A percentile compares a stretch with the other conserved stretches of the same genome.
Evolutionary conservation across 2,113 vertebrate genomes (phyloP).

Genomic region (Pelvicachromis taeniatus): DNA sequence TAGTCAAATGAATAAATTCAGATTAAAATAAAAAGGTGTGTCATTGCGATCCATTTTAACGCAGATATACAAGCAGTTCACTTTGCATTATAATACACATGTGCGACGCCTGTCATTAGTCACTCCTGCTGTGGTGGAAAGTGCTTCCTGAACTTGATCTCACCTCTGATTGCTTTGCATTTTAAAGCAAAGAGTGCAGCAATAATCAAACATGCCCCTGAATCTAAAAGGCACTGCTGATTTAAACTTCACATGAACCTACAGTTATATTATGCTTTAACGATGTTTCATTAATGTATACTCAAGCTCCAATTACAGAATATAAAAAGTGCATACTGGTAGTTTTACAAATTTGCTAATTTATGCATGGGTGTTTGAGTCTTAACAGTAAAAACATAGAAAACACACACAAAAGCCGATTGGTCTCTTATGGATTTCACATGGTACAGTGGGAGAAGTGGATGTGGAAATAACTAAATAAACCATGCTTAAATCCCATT

Average conservation of each 20-base stretch:
- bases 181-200: neutral
- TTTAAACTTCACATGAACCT: neutral
- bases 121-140: slow-evolving; percentile 3
- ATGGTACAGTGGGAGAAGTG: neutral
- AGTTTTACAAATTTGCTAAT: neutral
- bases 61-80: neutral
- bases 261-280: neutral
- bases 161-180: neutral
- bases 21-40: neutral
- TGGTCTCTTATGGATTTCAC: neutral
- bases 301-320: neutral
- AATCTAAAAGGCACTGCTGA: neutral
- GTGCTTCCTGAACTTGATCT: slow-evolving; percentile 7
- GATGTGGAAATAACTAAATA: neutral
- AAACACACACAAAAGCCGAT: neutral
- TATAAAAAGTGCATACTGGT: neutral
- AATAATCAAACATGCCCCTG: neutral
- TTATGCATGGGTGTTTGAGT: neutral
- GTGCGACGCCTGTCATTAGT: neutral
- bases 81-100: neutral
- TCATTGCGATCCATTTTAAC: neutral
- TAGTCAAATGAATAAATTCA: neutral
- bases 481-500: neutral
- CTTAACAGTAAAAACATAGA: neutral
- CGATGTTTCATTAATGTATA: neutral